These are phyloP conservation scores for Synanthedon vespiformis DNA, from an alignment of 2,888 invertebrate genomes.

Conservation along the genomic window DNA sequence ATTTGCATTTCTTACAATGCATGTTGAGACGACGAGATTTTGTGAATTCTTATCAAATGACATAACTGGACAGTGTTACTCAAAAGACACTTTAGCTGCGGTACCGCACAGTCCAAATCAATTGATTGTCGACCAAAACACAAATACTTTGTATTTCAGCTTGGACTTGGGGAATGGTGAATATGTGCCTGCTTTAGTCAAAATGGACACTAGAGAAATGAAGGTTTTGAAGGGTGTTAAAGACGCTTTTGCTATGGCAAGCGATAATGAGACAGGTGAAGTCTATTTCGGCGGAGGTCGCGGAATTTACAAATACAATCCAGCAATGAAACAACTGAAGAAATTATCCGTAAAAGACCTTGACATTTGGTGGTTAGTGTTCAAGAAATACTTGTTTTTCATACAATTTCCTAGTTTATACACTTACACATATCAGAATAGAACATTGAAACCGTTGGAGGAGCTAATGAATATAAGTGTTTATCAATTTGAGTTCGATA, in stretches of 20 bases:
- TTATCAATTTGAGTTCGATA: slow-evolving; percentile 48
- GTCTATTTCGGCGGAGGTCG: slow-evolving; percentile 53
- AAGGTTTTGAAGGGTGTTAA: slow-evolving; percentile 45
- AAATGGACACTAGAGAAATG: slow-evolving; percentile 33
- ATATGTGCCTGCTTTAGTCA: slow-evolving; percentile 35
- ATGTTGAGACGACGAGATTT: slow-evolving; percentile 11
- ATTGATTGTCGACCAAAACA: slow-evolving; percentile 32
- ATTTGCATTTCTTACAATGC: no score
- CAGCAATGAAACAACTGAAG: slow-evolving; percentile 22
- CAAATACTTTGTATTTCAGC: slow-evolving; percentile 48
- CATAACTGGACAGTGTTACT: slow-evolving; percentile 30
- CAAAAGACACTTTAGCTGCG: slow-evolving; percentile 34
- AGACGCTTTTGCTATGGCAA: slow-evolving; percentile 49
- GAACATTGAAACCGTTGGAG: slow-evolving; percentile 19
- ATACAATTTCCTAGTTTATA: slow-evolving; percentile 46
- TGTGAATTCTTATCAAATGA: slow-evolving; percentile 30
- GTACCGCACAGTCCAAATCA: slow-evolving; percentile 50
- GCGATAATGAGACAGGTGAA: slow-evolving; percentile 21
- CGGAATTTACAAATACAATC: slow-evolving; percentile 46
- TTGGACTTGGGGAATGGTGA: slow-evolving; percentile 50
- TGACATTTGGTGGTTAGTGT: slow-evolving; percentile 52
- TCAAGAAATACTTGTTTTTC: slow-evolving; percentile 37
- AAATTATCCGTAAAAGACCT: slow-evolving; percentile 32
- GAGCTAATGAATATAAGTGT: slow-evolving; percentile 24
- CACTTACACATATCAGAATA: slow-evolving; percentile 36